Conservation (phyloP, 2,888 invertebrate species). For the Drosophila mercatorum region DNA sequence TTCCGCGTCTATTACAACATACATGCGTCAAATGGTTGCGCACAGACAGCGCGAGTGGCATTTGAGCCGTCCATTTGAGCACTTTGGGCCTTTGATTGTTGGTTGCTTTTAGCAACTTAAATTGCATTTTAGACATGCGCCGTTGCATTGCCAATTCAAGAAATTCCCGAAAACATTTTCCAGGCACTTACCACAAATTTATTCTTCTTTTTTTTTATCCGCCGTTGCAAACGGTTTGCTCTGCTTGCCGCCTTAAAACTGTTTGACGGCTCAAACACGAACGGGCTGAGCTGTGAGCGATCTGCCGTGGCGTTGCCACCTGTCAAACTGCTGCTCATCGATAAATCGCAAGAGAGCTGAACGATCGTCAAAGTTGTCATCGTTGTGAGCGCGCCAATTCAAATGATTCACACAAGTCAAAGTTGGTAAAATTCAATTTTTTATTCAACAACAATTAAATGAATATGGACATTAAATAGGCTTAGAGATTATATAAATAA, state of each 20-base stretch:
- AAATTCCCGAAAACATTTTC: neutral
- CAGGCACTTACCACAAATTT: constrained; percentile 47
- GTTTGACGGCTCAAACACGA: constrained; percentile 30
- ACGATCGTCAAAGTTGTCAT: constrained; percentile 13
- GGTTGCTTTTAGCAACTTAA: constrained; percentile 4
- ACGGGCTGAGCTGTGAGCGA: constrained; percentile 11
- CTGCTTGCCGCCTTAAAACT: constrained; percentile 64
- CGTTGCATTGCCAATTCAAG: constrained; percentile 30
- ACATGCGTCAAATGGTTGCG: constrained; percentile 37
- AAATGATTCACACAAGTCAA: neutral
- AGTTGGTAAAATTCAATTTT: constrained; percentile 73
- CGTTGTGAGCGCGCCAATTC: constrained; percentile 28
- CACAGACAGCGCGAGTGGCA: constrained; percentile 18
- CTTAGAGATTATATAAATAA: constrained; percentile 78
- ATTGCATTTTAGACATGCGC: constrained; percentile 35
- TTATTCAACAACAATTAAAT: constrained; percentile 77
- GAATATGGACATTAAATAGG: constrained; percentile 78
- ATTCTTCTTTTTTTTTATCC: neutral
- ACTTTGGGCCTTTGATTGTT: constrained; percentile 24
- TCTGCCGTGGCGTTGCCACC: constrained; percentile 35
- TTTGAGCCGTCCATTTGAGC: constrained; percentile 16
- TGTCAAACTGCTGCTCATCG: constrained; percentile 9
- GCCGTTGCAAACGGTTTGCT: constrained; percentile 33
- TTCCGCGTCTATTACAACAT: constrained; percentile 73
- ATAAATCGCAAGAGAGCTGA: constrained; percentile 4